phyloP scores from a whole-genome alignment of 2,113 vertebrate genomes.

The Bos indicus region DNA sequence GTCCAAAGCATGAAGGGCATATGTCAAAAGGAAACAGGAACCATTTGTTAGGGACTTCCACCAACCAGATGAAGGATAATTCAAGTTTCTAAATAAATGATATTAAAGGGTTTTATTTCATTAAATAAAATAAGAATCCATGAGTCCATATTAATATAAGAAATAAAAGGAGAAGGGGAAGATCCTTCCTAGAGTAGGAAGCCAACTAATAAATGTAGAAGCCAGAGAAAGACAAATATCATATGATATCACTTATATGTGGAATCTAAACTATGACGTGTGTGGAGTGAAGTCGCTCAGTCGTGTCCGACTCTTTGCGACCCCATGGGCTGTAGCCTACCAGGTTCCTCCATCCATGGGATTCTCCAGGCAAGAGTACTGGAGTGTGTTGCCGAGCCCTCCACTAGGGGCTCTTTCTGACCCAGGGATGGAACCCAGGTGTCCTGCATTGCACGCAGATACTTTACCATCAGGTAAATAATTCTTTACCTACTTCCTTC shows the following conservation, averaged over 20 bases:
- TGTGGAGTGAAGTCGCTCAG: background rate
- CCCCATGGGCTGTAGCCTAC: background rate
- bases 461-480: background rate
- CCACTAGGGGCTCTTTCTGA: background rate
- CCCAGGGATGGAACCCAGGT: background rate
- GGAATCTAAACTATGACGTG: background rate
- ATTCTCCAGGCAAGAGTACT: background rate
- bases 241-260: background rate
- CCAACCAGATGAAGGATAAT: background rate
- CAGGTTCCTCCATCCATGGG: background rate
- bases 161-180: background rate
- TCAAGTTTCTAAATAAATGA: background rate
- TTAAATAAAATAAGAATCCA: background rate
- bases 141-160: background rate
- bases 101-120: background rate
- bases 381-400: background rate
- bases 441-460: background rate
- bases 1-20: background rate
- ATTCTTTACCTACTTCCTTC: background rate
- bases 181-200: background rate
- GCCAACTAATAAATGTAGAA: background rate
- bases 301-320: rapidly evolving
- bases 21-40: background rate
- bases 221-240: background rate
- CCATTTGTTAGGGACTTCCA: background rate